Evolutionary conservation across 2,888 invertebrate species (phyloP).

Genomic region (Platycheirus rosarum): DNA sequence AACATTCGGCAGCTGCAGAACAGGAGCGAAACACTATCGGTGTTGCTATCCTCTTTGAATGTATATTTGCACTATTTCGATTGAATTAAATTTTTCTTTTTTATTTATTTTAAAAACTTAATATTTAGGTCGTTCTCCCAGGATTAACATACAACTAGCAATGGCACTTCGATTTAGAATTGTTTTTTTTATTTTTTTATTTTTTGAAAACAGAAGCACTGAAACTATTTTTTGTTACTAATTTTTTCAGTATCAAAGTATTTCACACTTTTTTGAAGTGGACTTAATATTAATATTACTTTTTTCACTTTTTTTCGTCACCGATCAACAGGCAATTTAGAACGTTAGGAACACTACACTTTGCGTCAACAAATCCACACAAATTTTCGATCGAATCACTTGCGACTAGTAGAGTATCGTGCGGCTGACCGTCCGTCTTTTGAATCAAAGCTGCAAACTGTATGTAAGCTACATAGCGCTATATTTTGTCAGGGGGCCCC

Average conservation of each 20-base stretch:
- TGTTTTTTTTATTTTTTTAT: too few relatives aligned
- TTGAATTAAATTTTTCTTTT: background rate
- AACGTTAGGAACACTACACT: constrained; percentile 36
- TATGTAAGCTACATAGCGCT: constrained; percentile 62
- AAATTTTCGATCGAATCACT: constrained; percentile 54
- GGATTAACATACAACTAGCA: constrained; percentile 6
- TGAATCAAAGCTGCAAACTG: constrained; percentile 50
- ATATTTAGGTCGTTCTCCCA: constrained; percentile 20
- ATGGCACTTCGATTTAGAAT: constrained; percentile 58
- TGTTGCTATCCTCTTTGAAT: constrained; percentile 19
- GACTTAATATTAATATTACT: constrained; percentile 20
- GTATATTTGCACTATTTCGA: constrained; percentile 17
- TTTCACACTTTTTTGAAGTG: constrained; percentile 27
- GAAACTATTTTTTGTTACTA: constrained; percentile 15
- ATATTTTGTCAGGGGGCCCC: constrained; percentile 43
- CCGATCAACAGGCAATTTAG: constrained; percentile 57
- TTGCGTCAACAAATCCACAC: constrained; percentile 49
- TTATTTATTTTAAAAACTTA: constrained; percentile 19
- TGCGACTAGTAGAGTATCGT: constrained; percentile 58
- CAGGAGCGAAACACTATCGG: constrained; percentile 39
- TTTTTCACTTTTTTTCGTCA: constrained; percentile 18
- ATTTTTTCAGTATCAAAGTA: constrained; percentile 24
- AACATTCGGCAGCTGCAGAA: constrained; percentile 41
- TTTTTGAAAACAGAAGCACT: constrained; percentile 16
- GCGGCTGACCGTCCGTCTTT: constrained; percentile 64